Evolutionary conservation across 2,797 vertebrate genomes (phyloP), one percentile per base, ranked within the genome.

Genomic region (Loriculus beryllinus): DNA sequence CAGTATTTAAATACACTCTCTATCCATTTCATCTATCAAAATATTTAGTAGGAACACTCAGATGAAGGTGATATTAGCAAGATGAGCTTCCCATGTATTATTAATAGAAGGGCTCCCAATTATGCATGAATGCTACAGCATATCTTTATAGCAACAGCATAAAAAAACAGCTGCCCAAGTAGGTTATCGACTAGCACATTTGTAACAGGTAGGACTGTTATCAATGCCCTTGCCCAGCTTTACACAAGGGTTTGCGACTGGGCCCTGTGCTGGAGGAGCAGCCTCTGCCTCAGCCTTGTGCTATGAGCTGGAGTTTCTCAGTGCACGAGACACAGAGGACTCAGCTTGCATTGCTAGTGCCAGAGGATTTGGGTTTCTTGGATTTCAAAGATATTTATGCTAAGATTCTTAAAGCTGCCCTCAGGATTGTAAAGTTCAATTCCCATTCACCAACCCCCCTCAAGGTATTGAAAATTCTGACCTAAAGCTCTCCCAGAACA

Each of bases 31-130:
- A 94, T 96, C 96, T 93, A 97, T 97, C 96, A 97, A 93, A 97
- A 97, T 96, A 95, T 96, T 97, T 96, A 96, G 95, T 37, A 82
- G 95, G 85, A 96, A 56, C 26, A 47, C 91, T 95, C 86, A 88
- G 92, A 97, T 94, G 95, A 96, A 96, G 96, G 96, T 91, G 95
- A 96, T 96, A 96, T 96, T 97, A 97, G 96, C 94, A 95, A 96
- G 96, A 97, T 96, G 96, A 96, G 95, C 94, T 95, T 74, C 84
- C 95, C 90, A 97, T 97, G 96, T 97, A 96, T 97, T 97, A 97
- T 97, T 97, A 96, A 97, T 97, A 92, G 94, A 85, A 92, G 83
- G 78, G 70, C 87, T 94, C 91, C 96, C 95, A 97, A 97, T 97
- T 97, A 97, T 92, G 93, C 94, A 86, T 14, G 15, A 89, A 91